These are phyloP conservation scores for Catharus bicknelli DNA, from an alignment of 2,113 vertebrate genomes.

Conservation along the genomic window DNA sequence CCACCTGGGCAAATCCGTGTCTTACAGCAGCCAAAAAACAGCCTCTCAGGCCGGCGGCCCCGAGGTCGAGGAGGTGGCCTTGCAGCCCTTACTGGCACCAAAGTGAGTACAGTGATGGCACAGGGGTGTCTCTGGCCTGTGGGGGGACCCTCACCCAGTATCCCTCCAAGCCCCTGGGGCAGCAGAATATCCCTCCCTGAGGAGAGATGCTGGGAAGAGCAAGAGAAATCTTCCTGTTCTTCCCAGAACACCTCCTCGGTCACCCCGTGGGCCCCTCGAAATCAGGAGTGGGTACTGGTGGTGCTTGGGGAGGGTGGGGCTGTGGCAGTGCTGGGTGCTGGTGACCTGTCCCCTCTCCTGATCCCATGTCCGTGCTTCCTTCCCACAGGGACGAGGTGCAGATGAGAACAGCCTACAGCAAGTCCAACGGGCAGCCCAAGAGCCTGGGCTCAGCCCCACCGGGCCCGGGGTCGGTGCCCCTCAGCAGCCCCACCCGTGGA, in stretches of 20 bases:
- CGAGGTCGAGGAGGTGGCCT: constrained; percentile 78
- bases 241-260: rapidly evolving
- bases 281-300: neutral
- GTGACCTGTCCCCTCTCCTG: rapidly evolving
- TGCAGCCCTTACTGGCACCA: constrained; percentile 79
- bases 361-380: neutral
- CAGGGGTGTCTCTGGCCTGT: rapidly evolving
- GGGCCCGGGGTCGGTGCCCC: constrained; percentile 81
- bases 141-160: too few species aligned
- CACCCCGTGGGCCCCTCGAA: rapidly evolving
- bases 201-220: neutral
- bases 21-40: constrained; percentile 82
- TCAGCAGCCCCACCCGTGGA: constrained; percentile 82
- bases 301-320: neutral
- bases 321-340: neutral
- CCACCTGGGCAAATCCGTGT: constrained; percentile 84
- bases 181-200: rapidly evolving
- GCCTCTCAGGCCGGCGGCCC: constrained; percentile 75
- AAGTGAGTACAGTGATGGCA: constrained; percentile 70
- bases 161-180: neutral
- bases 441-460: constrained; percentile 68
- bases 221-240: neutral
- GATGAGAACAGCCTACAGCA: constrained; percentile 84
- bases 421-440: constrained; percentile 86
- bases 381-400: constrained; percentile 88